Evolutionary conservation across 2,113 vertebrate genomes (phyloP).

Genomic region (Colistium nudipinnis): DNA sequence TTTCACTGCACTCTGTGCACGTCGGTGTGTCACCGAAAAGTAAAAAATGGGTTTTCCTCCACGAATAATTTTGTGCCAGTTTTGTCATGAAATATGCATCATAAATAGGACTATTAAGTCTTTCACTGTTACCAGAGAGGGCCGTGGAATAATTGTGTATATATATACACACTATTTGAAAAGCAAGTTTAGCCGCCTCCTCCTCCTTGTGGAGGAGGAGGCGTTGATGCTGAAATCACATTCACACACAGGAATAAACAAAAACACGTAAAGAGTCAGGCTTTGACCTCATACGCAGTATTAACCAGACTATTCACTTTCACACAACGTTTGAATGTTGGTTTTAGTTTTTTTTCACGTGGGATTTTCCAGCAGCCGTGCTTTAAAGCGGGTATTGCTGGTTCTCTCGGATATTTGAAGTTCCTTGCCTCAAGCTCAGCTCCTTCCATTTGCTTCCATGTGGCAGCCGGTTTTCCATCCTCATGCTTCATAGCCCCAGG

Average conservation of each 20-base stretch:
- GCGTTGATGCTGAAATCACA: slow-evolving; percentile 5
- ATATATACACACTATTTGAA: background rate
- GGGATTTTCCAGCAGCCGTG: too few species aligned
- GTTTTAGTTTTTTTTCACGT: too few species aligned
- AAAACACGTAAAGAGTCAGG: background rate
- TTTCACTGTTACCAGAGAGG: slow-evolving; percentile 23
- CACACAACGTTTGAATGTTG: background rate
- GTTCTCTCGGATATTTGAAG: background rate
- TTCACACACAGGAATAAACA: slow-evolving; percentile 11
- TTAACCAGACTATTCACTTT: background rate
- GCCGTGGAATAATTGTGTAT: slow-evolving; percentile 3
- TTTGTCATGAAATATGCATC: background rate
- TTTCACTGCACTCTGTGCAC: slow-evolving; percentile 19
- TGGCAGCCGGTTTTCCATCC: slow-evolving; percentile 40
- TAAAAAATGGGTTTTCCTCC: background rate
- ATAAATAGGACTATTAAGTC: background rate
- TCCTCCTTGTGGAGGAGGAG: slow-evolving; percentile 5
- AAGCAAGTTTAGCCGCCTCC: slow-evolving; percentile 2
- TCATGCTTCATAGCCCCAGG: slow-evolving; percentile 29
- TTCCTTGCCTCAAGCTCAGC: slow-evolving; percentile 17
- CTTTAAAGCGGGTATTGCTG: background rate
- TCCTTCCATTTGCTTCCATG: slow-evolving; percentile 9
- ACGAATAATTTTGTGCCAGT: slow-evolving; percentile 18
- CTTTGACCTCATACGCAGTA: background rate
- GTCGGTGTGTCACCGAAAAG: slow-evolving; percentile 1